Base-by-base conservation (phyloP, 1,140 invertebrate species). In the Hyles vespertilio region DNA sequence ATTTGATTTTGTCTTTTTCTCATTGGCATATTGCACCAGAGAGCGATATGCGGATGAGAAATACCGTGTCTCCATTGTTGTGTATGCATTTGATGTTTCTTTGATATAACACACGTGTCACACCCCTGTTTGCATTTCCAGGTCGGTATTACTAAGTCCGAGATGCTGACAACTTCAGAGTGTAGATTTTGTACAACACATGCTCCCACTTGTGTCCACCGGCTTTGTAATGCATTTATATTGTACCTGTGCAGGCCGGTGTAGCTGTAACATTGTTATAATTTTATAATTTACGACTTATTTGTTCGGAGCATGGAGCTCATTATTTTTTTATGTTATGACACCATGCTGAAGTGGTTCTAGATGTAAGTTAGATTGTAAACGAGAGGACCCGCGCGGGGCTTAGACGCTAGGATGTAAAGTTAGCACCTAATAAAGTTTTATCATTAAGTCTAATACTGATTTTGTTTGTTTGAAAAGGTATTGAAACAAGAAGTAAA, bases 391-490 rank as follows among this genome's bases (percentile, higher is more conserved):
- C 9, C 22, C 69, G 70, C 71, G 58, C 32, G 43, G 62, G 79
- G 67, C 66, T 45, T 67, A 63, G 63, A 33, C 80, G 78, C 75
- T 86, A 84, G 81, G 63, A 71, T 84, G 78, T 86, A 83, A 77
- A 74, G 66, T 75, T 85, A 84, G 78, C 64, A 76, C 65, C 4
- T 87, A 87, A 87, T 84, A 87, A 86, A 87, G 83, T 66, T 83
- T 78, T 78, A 77, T 84, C 78, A 82, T 74, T 80, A 87, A 89
- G 84, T 89, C 89, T 90, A 90, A 90, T 89, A 77, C 86, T 89
- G 79, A 89, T 89, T 90, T 90, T 90, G 87, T 90, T 90, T 89
- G 86, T 89, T 89, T 89, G 84, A 88, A 90, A 90, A 90, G 89
- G 89, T 89, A 88, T 89, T 89, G 87, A 90, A 89, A 89, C 86